These are phyloP conservation scores for Meriones unguiculatus DNA, from an alignment of 2,113 vertebrate species.

Conservation along the genomic window DNA sequence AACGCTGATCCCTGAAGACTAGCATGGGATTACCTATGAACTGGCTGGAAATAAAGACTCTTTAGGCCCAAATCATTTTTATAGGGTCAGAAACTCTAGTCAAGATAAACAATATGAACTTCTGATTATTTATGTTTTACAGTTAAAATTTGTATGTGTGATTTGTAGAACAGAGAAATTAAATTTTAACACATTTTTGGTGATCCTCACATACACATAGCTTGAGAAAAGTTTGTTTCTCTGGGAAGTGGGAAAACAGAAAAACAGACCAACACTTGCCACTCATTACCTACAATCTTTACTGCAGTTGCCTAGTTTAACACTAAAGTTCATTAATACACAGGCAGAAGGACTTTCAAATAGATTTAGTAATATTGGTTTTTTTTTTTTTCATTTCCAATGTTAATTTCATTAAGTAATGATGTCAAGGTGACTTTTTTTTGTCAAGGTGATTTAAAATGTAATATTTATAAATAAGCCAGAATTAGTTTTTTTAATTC, in stretches of 20 bases:
- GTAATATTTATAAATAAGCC: not conserved
- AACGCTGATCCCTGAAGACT: not conserved
- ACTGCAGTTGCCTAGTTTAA: not conserved
- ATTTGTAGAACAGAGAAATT: not conserved
- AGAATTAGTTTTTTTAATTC: not conserved
- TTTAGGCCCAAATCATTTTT: not conserved
- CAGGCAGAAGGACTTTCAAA: not conserved
- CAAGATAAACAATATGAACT: not conserved
- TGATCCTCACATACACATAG: not conserved
- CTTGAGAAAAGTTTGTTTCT: not conserved
- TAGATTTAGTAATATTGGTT: not conserved
- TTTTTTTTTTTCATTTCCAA: not conserved
- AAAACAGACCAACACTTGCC: not conserved
- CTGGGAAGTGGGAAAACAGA: not conserved
- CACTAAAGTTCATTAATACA: not conserved
- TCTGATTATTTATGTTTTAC: not conserved
- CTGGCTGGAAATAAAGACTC: not conserved
- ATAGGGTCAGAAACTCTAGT: not conserved
- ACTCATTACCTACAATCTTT: not conserved
- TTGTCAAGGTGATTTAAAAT: not conserved
- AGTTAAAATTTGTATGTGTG: not conserved
- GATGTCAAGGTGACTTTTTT: not conserved
- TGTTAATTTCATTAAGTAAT: not conserved
- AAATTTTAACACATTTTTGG: not conserved
- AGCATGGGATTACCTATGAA: not conserved